These are phyloP conservation scores for Drosophila flavopinicola DNA, from an alignment of 2,888 invertebrate species.

Conservation along the genomic window DNA sequence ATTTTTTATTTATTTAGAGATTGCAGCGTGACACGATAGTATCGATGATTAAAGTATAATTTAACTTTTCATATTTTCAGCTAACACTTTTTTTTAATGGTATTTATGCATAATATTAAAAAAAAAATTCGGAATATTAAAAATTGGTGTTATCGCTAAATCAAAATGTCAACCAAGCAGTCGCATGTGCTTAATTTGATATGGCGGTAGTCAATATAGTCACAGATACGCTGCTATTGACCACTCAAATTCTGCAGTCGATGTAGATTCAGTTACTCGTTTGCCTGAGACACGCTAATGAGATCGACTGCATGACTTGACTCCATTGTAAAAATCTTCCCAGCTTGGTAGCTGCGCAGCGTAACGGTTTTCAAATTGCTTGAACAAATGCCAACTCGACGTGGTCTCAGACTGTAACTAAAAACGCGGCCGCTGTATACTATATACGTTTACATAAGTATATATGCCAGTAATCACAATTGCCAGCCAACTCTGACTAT, in stretches of 20 bases:
- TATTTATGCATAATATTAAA: too few relatives aligned
- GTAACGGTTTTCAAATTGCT: conserved; percentile 55
- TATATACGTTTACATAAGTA: background rate
- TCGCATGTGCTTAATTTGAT: conserved; percentile 55
- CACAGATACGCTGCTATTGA: conserved; percentile 4
- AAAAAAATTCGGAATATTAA: too few relatives aligned
- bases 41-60: background rate
- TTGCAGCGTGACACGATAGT: conserved; percentile 8
- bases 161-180: conserved; percentile 18
- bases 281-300: too few relatives aligned
- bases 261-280: conserved; percentile 16
- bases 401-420: conserved; percentile 23
- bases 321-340: conserved; percentile 10
- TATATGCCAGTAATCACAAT: conserved; percentile 1
- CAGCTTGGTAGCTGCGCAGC: conserved; percentile 40
- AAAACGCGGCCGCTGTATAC: conserved; percentile 1
- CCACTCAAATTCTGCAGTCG: conserved; percentile 24
- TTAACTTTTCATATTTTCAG: too few relatives aligned
- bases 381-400: conserved; percentile 49
- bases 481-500: conserved; percentile 5
- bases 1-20: background rate
- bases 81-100: too few relatives aligned
- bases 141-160: conserved; percentile 2
- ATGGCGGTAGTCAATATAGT: conserved; percentile 21
- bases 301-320: conserved; percentile 30